Conservation (phyloP, 2,797 vertebrate species). For the Leptodactylus fallax region DNA sequence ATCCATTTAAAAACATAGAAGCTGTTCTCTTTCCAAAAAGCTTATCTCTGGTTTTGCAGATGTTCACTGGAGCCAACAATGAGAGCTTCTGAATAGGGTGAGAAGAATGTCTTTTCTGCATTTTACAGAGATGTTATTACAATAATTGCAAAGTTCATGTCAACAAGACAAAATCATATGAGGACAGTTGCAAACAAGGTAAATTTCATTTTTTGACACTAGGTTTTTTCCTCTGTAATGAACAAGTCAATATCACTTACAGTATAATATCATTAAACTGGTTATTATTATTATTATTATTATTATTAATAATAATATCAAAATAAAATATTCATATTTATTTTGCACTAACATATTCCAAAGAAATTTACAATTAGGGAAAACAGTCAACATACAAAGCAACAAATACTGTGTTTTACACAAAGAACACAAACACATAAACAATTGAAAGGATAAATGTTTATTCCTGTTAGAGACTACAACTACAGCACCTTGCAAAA, state of each 20-base stretch:
- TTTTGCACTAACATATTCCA: neutral
- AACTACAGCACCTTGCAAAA: no score
- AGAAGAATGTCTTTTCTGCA: constrained; percentile 4
- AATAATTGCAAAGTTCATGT: neutral
- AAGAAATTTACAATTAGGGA: neutral
- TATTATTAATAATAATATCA: neutral
- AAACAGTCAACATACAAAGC: neutral
- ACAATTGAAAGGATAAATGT: no score
- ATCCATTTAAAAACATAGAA: constrained; percentile 32
- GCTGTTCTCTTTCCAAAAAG: constrained; percentile 27
- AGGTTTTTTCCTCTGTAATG: neutral
- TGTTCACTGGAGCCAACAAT: constrained; percentile 5
- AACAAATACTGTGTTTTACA: no score
- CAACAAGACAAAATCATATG: constrained; percentile 13
- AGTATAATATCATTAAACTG: neutral
- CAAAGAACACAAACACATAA: no score
- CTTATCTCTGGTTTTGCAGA: constrained; percentile 51
- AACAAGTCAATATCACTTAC: neutral
- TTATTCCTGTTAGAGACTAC: no score
- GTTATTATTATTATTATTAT: neutral
- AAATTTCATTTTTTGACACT: neutral
- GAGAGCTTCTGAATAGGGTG: neutral
- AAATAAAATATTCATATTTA: neutral
- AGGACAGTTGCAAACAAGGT: neutral
- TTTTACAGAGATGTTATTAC: neutral